Conservation (phyloP, 1,140 invertebrate species). For the Theocolax elegans region DNA sequence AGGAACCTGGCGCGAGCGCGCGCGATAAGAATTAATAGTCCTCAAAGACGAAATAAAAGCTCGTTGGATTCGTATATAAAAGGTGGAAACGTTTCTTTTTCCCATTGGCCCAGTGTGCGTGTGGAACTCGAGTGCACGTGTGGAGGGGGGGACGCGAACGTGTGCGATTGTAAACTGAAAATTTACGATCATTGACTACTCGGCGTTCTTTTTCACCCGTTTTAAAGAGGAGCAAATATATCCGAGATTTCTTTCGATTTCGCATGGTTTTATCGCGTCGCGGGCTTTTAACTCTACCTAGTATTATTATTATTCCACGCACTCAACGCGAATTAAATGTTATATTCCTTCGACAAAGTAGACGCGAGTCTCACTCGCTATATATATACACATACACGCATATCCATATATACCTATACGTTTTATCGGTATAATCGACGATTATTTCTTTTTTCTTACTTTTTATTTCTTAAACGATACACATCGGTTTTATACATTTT, state of each 20-base stretch:
- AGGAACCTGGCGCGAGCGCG: too few relatives aligned
- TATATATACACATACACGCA: too few relatives aligned
- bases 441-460: too few relatives aligned
- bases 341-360: too few relatives aligned
- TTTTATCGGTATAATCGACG: too few relatives aligned
- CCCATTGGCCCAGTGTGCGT: not conserved
- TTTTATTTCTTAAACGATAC: too few relatives aligned
- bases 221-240: not conserved
- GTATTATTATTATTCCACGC: not conserved
- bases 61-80: not conserved
- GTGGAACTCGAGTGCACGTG: too few relatives aligned
- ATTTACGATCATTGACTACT: slow-evolving; percentile 49
- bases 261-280: slow-evolving; percentile 27
- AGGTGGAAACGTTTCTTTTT: slow-evolving; percentile 11
- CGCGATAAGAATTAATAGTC: slow-evolving; percentile 30
- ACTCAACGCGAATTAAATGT: not conserved
- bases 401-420: too few relatives aligned
- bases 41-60: slow-evolving; percentile 8
- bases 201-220: not conserved
- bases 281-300: not conserved
- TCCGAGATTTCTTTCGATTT: slow-evolving; percentile 26
- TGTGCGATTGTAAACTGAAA: slow-evolving; percentile 51
- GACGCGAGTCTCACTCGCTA: too few relatives aligned
- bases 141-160: too few relatives aligned
- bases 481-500: too few relatives aligned